Evolutionary conservation across 2,113 vertebrate genomes (phyloP), one percentile per base, ranked within the genome.

Genomic region (Speoplatyrhinus poulsoni): DNA sequence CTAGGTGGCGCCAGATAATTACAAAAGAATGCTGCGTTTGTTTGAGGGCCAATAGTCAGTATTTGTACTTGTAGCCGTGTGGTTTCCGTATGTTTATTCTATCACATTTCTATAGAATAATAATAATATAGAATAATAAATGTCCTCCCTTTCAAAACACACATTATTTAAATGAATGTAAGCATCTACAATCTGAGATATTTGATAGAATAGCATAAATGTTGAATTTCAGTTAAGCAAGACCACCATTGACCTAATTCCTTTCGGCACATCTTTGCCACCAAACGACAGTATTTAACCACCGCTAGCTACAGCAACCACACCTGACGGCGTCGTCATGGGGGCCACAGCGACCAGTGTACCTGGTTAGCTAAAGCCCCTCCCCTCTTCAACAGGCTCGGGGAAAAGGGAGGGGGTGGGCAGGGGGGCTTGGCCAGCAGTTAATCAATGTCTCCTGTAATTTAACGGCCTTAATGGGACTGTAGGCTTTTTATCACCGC

Each of bases 401-500:
- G 65, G 26, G 26, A 26, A 26, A 26, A 26, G 26, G 26, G 26
- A 26, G 26, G 26, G 26, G 19, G 19, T 1, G 26, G 26, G 26
- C 26, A 3, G 2, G 26, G 32, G 32, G 32, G 63, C 69, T 58
- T 54, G 50, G 48, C 77, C 74, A 49, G 60, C 59, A 15, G 69
- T 84, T 75, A 75, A 64, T 73, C 72, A 56, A 26, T 58, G 79
- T 80, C 79, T 72, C 68, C 80, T 75, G 65, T 78, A 66, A 87
- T 88, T 80, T 74, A 5, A 75, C 78, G 86, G 84, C 83, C 87
- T 91, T 91, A 91, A 92, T 93, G 92, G 93, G 92, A 93, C 93
- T 91, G 87, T 88, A 90, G 89, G 89, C 93, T 92, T 93, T 94
- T 94, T 93, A 94, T 91, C 88, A 93, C 93, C 90, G 92, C 90